Base-by-base conservation (phyloP, 2,888 invertebrate genomes). In the Stratiomys singularior region DNA sequence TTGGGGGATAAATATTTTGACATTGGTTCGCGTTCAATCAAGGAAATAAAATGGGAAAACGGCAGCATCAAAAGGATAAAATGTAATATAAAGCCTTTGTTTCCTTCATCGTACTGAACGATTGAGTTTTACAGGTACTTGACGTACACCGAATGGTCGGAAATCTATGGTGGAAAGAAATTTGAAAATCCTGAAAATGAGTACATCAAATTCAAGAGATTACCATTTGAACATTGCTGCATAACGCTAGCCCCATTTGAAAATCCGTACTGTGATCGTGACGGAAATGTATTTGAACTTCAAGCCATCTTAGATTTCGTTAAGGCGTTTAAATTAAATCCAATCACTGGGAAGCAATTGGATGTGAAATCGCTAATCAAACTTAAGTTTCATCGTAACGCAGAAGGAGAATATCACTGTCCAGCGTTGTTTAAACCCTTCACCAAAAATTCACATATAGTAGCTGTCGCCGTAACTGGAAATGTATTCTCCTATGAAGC, bases 401-500 rank as follows among this genome's bases (percentile, higher is more conserved):
- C 66, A 1, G 83, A 84, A 1, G 92, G 94, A 81, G 91, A 94
- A 82, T 95, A 93, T 84, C 97, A 98, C 84, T 99, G 98, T 82
- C 98, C 98, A 0, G 97, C 98, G 3, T 88, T 98, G 27, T 98
- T 95, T 84, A 97, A 97, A 87, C 90, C 92, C 0, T 97, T 99
- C 83, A 96, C 96, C 0, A 96, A 96, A 84, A 96, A 96, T 86
- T 96, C 97, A 0, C 95, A 98, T 84, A 96, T 99, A 85, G 96
- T 96, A 25, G 95, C 96, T 0, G 92, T 98, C 79, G 92, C 90
- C 76, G 92, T 92, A 0, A 97, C 96, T 9, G 99, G 99, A 28
- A 99, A 99, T 90, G 98, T 99, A 0, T 99, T 93, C 86, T 94
- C 94, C 0, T 92, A 93, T 88, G 98, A 99, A 90, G 98, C 98